Base-by-base conservation (phyloP, 2,797 vertebrate genomes). In the Xyrichtys novacula region DNA sequence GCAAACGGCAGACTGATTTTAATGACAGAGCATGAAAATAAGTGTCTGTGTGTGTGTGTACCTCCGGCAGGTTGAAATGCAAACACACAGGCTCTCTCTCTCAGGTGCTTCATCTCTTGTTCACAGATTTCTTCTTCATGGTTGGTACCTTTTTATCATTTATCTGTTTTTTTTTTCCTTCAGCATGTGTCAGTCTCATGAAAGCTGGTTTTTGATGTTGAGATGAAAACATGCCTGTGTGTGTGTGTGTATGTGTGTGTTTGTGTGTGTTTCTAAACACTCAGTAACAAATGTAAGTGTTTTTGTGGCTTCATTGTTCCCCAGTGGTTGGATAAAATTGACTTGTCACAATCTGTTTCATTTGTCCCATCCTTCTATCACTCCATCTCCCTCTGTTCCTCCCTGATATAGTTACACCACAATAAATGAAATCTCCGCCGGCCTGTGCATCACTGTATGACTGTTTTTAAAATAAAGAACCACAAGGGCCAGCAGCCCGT, bases 291-390 rank as follows among this genome's bases (percentile, higher is more conserved):
- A 65, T 36, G 22, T n/a, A 40, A 46, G 16, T 12, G 15, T 58
- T 65, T 59, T 67, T 61, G n/a, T n/a, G 3, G 60, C 52, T 56
- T 73, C 48, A 69, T 80, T 69, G 59, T 69, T 72, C 77, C 63
- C 71, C 36, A 67, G 69, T 0, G 56, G 66, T 47, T 3, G 12
- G 64, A 26, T 59, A 71, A 54, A 82, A 88, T 78, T 80, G 78
- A 77, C 78, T 76, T 68, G 74, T 81, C 75, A 84, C 70, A 64
- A 65, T 44, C 66, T 53, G 70, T 75, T 77, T 42, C 62, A 63
- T 62, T 52, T 20, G 53, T 75, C 64, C 16, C 59, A 53, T 79
- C 69, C 28, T 3, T 74, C 78, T 56, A 49, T 86, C 71, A 55
- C 43, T 71, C 57, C 56, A 15, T 46, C 48, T 62, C 38, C 42